These are phyloP conservation scores for Prionace glauca DNA, from an alignment of 2,797 vertebrate species.

Conservation along the genomic window DNA sequence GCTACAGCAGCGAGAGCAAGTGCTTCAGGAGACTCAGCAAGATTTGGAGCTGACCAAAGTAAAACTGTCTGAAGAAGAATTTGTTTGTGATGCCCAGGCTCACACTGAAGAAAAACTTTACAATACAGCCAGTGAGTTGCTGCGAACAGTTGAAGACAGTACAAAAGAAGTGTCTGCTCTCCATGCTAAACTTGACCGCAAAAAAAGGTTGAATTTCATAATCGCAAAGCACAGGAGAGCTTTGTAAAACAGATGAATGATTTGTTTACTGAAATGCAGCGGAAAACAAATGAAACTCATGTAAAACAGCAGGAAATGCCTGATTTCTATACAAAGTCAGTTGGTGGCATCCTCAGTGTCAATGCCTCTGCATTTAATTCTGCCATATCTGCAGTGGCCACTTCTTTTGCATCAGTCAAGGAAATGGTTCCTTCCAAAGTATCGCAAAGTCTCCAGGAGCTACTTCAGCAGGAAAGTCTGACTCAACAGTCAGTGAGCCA, in stretches of 20 bases:
- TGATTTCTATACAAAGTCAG: slow-evolving; percentile 57
- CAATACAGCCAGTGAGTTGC: slow-evolving; percentile 61
- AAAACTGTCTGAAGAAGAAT: slow-evolving; percentile 75
- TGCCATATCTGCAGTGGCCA: slow-evolving; percentile 57
- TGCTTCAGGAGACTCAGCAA: slow-evolving; percentile 69
- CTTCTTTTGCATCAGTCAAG: slow-evolving; percentile 61
- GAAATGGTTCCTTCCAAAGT: slow-evolving; percentile 61
- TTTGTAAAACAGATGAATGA: slow-evolving; percentile 68
- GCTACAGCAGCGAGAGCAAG: slow-evolving; percentile 67
- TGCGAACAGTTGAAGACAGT: slow-evolving; percentile 65
- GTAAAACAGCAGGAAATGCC: slow-evolving; percentile 65
- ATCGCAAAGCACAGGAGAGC: slow-evolving; percentile 59
- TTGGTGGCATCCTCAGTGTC: slow-evolving; percentile 62
- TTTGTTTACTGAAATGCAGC: slow-evolving; percentile 67
- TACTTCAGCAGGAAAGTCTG: slow-evolving; percentile 62
- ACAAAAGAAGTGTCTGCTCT: slow-evolving; percentile 76
- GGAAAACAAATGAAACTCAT: slow-evolving; percentile 61
- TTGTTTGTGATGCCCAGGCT: slow-evolving; percentile 63
- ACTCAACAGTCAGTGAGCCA: slow-evolving; percentile 60
- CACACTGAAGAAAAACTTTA: slow-evolving; percentile 68
- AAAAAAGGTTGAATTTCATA: slow-evolving; percentile 79
- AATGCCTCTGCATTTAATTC: slow-evolving; percentile 61
- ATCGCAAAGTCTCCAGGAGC: slow-evolving; percentile 55
- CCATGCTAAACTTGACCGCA: slow-evolving; percentile 82
- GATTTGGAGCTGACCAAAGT: slow-evolving; percentile 70